Evolutionary conservation across 2,888 invertebrate species (phyloP).

Genomic region (Harpalus rufipes): DNA sequence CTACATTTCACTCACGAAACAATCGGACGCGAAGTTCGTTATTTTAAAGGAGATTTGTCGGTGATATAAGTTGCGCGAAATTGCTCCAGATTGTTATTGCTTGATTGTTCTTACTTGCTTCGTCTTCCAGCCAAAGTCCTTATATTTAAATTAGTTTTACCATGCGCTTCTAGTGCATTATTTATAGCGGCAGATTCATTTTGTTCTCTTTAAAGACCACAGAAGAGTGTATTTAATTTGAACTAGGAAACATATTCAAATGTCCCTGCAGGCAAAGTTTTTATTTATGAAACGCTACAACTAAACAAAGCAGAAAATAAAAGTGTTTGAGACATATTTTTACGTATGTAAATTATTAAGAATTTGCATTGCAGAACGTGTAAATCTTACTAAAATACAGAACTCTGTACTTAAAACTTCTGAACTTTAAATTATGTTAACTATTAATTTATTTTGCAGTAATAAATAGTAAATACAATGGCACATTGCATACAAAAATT

Average conservation of each 20-base stretch:
- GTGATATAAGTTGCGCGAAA: constrained; percentile 54
- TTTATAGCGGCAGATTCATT: constrained; percentile 40
- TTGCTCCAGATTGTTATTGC: constrained; percentile 43
- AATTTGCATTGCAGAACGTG: constrained; percentile 26
- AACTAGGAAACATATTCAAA: constrained; percentile 43
- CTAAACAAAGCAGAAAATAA: constrained; percentile 46
- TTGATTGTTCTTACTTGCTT: constrained; percentile 36
- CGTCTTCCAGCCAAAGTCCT: constrained; percentile 33
- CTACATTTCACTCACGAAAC: constrained; percentile 63
- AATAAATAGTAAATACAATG: not conserved
- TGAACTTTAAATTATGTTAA: not conserved
- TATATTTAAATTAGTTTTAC: constrained; percentile 46
- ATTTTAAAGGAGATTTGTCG: constrained; percentile 62
- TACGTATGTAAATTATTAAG: constrained; percentile 37
- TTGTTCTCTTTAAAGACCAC: constrained; percentile 11
- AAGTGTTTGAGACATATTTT: constrained; percentile 44
- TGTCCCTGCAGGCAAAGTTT: constrained; percentile 35
- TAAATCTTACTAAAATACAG: constrained; percentile 1
- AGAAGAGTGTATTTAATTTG: constrained; percentile 26
- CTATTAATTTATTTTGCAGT: not conserved
- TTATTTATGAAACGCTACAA: constrained; percentile 41
- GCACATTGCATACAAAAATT: too few species aligned
- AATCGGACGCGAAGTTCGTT: constrained; percentile 60
- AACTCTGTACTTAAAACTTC: not conserved
- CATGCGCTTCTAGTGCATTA: constrained; percentile 28